phyloP scores from a whole-genome alignment of 2,113 vertebrate species.

The Corythaeola cristata region DNA sequence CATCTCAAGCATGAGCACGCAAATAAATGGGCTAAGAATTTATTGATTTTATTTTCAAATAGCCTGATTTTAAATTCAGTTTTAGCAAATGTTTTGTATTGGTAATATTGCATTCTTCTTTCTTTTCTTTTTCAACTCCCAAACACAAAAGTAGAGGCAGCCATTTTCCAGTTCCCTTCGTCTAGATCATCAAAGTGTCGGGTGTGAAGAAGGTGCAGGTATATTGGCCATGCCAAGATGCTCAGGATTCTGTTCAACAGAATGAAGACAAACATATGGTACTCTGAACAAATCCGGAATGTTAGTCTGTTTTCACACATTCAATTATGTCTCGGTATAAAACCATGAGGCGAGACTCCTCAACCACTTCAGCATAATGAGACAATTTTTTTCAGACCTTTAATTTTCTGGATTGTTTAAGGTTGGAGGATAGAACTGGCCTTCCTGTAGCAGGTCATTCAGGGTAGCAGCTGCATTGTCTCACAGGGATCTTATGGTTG shows the following conservation, averaged over 20 bases:
- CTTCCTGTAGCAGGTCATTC: not conserved
- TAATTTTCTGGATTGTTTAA: not conserved
- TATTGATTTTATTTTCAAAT: not conserved
- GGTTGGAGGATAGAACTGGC: not conserved
- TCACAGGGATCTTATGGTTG: not conserved
- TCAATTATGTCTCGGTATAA: not conserved
- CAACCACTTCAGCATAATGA: not conserved
- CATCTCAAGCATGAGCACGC: not conserved
- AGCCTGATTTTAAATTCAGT: not conserved
- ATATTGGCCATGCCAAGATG: not conserved
- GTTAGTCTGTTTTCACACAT: not conserved
- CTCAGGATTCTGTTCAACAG: not conserved
- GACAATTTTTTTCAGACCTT: not conserved
- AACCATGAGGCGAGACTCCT: not conserved
- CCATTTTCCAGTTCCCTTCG: not conserved
- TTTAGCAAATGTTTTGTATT: rapidly evolving
- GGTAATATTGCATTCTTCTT: not conserved
- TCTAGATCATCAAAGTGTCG: not conserved
- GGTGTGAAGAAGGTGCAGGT: not conserved
- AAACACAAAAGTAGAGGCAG: not conserved
- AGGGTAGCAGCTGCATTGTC: not conserved
- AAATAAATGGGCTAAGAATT: not conserved
- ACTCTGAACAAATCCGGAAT: not conserved
- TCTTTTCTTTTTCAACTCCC: not conserved
- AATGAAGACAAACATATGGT: not conserved